Conservation (phyloP, 1,140 invertebrate species). For the Potamilus streckersoni region DNA sequence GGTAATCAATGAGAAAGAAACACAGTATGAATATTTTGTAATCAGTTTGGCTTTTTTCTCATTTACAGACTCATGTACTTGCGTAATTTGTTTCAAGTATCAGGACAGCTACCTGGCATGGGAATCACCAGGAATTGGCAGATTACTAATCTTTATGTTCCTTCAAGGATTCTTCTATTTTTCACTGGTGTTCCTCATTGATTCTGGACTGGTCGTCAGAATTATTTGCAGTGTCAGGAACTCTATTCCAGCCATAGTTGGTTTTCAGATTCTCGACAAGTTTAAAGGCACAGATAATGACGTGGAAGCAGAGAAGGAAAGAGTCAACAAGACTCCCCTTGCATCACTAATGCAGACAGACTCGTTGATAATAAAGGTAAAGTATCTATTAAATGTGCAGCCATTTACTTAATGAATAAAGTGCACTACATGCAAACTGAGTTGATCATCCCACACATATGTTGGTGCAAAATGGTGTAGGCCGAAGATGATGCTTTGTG, state of each 20-base stretch:
- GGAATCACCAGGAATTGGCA: conserved; percentile 71
- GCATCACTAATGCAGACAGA: conserved; percentile 7
- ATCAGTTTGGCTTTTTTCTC: too few species aligned
- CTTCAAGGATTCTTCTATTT: conserved; percentile 71
- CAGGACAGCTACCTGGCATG: conserved; percentile 67
- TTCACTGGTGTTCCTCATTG: conserved; percentile 69
- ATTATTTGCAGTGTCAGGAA: too few species aligned
- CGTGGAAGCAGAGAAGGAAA: not conserved
- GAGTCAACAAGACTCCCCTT: not conserved
- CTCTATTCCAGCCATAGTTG: too few species aligned
- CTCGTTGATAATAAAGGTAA: not conserved
- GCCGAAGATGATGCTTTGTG: too few species aligned
- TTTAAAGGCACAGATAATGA: not conserved
- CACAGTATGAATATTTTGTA: too few species aligned
- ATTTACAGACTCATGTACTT: conserved; percentile 50
- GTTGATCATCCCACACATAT: too few species aligned
- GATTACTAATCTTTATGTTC: conserved; percentile 70
- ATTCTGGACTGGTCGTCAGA: conserved; percentile 54
- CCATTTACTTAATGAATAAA: too few species aligned
- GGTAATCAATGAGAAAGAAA: too few species aligned
- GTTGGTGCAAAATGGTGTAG: too few species aligned
- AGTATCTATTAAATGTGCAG: too few species aligned
- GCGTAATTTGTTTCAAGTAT: conserved; percentile 52
- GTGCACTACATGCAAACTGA: too few species aligned
- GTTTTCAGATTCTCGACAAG: too few species aligned